Evolutionary conservation across 2,113 vertebrate genomes (phyloP).

Genomic region (Talpa occidentalis): DNA sequence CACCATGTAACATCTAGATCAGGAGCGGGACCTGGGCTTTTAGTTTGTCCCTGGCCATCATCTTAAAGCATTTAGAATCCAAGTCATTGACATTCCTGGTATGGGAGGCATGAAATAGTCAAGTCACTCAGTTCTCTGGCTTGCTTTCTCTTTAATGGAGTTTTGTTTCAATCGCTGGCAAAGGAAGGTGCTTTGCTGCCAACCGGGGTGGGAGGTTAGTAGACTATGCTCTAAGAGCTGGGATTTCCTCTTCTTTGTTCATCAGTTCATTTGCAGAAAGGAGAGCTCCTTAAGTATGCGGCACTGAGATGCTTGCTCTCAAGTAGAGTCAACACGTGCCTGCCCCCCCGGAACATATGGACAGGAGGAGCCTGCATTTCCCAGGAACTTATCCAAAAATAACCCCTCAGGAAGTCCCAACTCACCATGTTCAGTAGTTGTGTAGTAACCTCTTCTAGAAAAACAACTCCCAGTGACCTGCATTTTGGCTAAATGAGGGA

Average conservation of each 20-base stretch:
- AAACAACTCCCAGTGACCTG: not conserved
- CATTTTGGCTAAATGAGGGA: not conserved
- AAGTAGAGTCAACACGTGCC: not conserved
- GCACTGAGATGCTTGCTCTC: not conserved
- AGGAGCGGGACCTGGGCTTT: not conserved
- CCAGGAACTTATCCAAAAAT: not conserved
- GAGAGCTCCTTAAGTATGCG: not conserved
- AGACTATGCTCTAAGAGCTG: constrained; percentile 24
- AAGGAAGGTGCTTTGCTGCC: not conserved
- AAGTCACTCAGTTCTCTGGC: not conserved
- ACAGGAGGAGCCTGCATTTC: not conserved
- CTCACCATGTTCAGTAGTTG: not conserved
- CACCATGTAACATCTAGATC: not conserved
- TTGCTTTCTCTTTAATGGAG: not conserved
- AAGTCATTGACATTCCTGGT: constrained; percentile 19
- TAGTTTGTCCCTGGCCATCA: not conserved
- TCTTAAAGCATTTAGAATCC: not conserved
- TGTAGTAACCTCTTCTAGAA: not conserved
- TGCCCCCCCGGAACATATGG: not conserved
- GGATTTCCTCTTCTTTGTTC: constrained; percentile 11
- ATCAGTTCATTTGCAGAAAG: not conserved
- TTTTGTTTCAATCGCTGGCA: constrained; percentile 44
- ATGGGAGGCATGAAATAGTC: not conserved
- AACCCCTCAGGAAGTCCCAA: not conserved
- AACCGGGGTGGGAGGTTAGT: not conserved